Conservation (phyloP, 2,113 vertebrate genomes). For the Odocoileus virginianus region DNA sequence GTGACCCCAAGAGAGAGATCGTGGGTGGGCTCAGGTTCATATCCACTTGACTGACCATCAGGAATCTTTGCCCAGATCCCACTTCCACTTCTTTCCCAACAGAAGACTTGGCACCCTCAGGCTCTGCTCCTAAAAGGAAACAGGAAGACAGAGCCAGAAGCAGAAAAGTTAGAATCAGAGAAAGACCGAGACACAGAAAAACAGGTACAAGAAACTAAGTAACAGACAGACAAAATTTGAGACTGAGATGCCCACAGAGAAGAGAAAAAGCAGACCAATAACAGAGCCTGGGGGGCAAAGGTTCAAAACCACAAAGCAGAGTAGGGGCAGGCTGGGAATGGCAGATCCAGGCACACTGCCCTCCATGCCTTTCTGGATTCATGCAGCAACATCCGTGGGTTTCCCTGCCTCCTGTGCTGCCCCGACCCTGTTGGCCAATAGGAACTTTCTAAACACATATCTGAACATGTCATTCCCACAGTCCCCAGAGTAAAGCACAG, state of each 20-base stretch:
- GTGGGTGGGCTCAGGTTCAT: neutral
- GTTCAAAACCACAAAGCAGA: neutral
- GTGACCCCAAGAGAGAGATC: neutral
- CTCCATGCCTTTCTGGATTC: neutral
- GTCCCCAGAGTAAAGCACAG: neutral
- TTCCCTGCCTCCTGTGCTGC: neutral
- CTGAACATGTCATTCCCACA: neutral
- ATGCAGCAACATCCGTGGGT: neutral
- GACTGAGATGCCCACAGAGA: neutral
- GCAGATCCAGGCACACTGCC: neutral
- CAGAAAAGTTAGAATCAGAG: neutral
- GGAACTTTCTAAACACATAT: neutral
- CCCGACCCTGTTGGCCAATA: neutral
- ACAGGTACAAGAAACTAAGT: neutral
- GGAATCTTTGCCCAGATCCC: neutral
- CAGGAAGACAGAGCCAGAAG: neutral
- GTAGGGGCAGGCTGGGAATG: neutral
- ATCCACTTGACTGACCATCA: neutral
- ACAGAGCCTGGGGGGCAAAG: neutral
- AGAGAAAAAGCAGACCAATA: neutral
- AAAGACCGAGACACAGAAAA: neutral
- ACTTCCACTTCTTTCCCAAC: neutral
- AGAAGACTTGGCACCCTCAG: neutral
- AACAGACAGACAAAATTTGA: neutral
- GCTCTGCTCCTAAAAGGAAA: neutral